phyloP scores from a whole-genome alignment of 2,888 invertebrate species.

The Liopterus haemorrhoidalis region DNA sequence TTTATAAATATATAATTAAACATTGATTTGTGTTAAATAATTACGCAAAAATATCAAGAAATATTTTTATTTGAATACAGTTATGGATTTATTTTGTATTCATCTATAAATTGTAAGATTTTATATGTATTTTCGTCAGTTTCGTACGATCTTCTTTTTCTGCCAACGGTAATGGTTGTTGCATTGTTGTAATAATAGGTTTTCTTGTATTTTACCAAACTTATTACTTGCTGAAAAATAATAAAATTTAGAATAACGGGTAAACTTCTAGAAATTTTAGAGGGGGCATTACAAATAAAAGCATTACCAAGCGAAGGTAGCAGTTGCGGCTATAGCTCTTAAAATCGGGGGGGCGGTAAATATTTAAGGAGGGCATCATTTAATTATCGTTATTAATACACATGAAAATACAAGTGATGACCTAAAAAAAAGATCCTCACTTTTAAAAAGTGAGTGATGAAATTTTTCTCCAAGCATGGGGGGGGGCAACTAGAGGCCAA shows the following conservation, averaged over 20 bases:
- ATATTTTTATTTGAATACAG: conserved; percentile 2
- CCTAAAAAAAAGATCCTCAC: too few relatives aligned
- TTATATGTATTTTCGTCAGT: conserved; percentile 32
- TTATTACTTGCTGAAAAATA: conserved; percentile 59
- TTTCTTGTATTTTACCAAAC: conserved; percentile 58
- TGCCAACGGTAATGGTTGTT: conserved; percentile 44
- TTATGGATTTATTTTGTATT: background rate
- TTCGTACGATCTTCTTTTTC: conserved; percentile 36
- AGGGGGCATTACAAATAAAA: too few relatives aligned
- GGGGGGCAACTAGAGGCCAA: too few relatives aligned
- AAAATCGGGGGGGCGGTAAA: too few relatives aligned
- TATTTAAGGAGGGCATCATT: too few relatives aligned
- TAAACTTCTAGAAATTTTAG: background rate
- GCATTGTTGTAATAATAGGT: conserved; percentile 47
- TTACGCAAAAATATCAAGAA: background rate
- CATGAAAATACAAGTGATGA: too few relatives aligned
- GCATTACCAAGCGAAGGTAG: too few relatives aligned
- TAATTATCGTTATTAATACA: too few relatives aligned
- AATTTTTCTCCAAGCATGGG: too few relatives aligned
- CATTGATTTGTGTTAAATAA: background rate
- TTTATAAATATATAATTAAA: background rate
- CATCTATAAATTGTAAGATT: conserved; percentile 33
- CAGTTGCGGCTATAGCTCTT: too few relatives aligned
- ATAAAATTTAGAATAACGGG: conserved; percentile 12
- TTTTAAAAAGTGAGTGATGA: too few relatives aligned